A percentile compares a stretch with the other conserved stretches of the same genome.
These are phyloP conservation scores for Drosophila ogumai DNA, from an alignment of 1,140 invertebrate species.

Conservation along the genomic window DNA sequence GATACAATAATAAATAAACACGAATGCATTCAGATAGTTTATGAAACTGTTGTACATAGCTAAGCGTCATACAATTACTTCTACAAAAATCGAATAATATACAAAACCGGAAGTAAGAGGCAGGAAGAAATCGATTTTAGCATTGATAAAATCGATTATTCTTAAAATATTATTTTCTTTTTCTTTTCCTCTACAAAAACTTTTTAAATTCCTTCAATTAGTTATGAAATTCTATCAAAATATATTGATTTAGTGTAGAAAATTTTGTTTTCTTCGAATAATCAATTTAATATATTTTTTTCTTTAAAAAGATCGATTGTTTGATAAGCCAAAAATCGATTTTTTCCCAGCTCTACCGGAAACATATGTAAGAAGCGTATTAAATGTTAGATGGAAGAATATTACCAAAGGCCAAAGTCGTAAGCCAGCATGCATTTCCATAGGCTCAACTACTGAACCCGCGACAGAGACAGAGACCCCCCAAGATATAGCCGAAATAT, in stretches of 20 bases:
- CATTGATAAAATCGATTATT: not conserved
- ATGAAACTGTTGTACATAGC: slow-evolving; percentile 81
- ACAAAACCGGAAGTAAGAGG: slow-evolving; percentile 18
- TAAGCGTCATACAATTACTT: slow-evolving; percentile 61
- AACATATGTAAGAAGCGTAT: slow-evolving; percentile 52
- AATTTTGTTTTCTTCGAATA: no score
- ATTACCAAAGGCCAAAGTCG: slow-evolving; percentile 75
- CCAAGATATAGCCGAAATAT: slow-evolving; percentile 55
- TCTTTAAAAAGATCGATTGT: not conserved
- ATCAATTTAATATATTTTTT: not conserved
- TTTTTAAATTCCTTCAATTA: not conserved
- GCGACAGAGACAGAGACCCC: slow-evolving; percentile 12
- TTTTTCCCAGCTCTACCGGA: slow-evolving; percentile 4
- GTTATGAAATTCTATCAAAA: not conserved
- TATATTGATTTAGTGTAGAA: not conserved
- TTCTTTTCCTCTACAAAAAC: no score
- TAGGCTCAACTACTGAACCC: slow-evolving; percentile 43
- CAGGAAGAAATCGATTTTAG: not conserved
- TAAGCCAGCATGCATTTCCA: slow-evolving; percentile 81
- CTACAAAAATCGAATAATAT: slow-evolving; percentile 40
- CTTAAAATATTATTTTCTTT: no score
- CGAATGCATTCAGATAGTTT: slow-evolving; percentile 69
- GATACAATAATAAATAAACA: slow-evolving; percentile 32
- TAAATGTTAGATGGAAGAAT: slow-evolving; percentile 51
- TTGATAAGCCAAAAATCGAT: no score